Percentiles rank a stretch among this genome's conserved stretches.
These are phyloP conservation scores for Caenorhabditis brenneri DNA, from an alignment of 1,140 invertebrate genomes.

Conservation along the genomic window DNA sequence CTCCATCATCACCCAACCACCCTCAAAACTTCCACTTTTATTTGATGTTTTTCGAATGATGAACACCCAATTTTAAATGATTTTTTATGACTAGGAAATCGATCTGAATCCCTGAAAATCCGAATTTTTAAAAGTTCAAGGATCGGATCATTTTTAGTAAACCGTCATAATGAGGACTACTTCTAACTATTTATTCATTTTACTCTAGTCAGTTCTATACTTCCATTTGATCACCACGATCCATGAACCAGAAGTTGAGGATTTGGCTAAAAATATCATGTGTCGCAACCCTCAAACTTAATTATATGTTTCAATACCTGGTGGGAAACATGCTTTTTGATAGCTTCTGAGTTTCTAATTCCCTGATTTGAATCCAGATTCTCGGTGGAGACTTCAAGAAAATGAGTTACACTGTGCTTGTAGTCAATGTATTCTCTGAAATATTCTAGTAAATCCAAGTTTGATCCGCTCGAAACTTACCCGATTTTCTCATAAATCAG, in stretches of 20 bases:
- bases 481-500: not conserved
- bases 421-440: not conserved
- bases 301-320: not conserved
- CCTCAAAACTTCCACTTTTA: not conserved
- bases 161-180: no score
- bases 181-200: no score
- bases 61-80: not conserved
- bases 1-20: not conserved
- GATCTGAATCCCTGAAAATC: no score
- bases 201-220: not conserved
- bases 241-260: not conserved
- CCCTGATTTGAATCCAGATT: not conserved
- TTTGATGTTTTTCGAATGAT: not conserved
- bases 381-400: not conserved
- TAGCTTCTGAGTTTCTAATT: not conserved
- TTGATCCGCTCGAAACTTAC: not conserved
- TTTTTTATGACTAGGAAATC: not conserved
- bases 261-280: not conserved
- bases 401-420: slow-evolving; percentile 13
- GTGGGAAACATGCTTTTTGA: not conserved
- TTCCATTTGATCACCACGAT: not conserved
- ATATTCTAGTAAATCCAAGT: not conserved
- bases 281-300: no score
- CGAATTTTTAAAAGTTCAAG: no score
- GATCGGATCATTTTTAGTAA: no score